A percentile compares a stretch with the other conserved stretches of the same genome.
Conservation (phyloP, 2,888 invertebrate genomes). For the Suillia variegata region DNA sequence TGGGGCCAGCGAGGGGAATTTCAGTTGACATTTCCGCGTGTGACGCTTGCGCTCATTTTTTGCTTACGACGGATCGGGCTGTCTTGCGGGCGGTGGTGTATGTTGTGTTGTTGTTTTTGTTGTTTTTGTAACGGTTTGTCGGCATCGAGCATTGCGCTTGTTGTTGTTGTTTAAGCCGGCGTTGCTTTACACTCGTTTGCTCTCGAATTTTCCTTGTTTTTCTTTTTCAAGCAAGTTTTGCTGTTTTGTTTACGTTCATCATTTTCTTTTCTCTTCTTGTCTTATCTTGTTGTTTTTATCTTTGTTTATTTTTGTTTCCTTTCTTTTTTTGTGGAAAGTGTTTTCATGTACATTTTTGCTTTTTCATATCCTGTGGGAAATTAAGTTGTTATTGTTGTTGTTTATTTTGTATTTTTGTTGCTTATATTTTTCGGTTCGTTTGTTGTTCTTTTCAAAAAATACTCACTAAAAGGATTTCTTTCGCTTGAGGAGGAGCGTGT, state of each 20-base stretch:
- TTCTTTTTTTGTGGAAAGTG: not conserved
- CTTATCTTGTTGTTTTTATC: not conserved
- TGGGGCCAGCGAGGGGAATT: too few species aligned
- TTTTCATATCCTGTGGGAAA: not conserved
- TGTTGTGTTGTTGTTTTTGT: too few species aligned
- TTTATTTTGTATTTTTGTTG: not conserved
- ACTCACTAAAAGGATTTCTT: too few species aligned
- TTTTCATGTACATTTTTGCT: conserved; percentile 2
- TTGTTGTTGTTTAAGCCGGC: too few species aligned
- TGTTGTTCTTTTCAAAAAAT: too few species aligned
- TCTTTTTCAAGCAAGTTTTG: not conserved
- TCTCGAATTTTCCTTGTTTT: not conserved
- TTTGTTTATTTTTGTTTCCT: not conserved
- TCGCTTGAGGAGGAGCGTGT: not conserved
- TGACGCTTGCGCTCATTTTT: too few species aligned
- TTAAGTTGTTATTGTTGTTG: not conserved
- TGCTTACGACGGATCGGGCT: too few species aligned
- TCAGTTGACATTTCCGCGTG: too few species aligned
- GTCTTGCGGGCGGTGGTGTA: too few species aligned
- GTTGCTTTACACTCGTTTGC: not conserved
- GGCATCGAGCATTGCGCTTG: too few species aligned
- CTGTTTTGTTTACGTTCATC: too few species aligned
- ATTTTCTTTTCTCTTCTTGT: not conserved
- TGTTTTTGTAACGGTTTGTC: too few species aligned
- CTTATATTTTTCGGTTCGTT: not conserved